Conservation (phyloP, 2,888 invertebrate species). For the Diaperis boleti region DNA sequence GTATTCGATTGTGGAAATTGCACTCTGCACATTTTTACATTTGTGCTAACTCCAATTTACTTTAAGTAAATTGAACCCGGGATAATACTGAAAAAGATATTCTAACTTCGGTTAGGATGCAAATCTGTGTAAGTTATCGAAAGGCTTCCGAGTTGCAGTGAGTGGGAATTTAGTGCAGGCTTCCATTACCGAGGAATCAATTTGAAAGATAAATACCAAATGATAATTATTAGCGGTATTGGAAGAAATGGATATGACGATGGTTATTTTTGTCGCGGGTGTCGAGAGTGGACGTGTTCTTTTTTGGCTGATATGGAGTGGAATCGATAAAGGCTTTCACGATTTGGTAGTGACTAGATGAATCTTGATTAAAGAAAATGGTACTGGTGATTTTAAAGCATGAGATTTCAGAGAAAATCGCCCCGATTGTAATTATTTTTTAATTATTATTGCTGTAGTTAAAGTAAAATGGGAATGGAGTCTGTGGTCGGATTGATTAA, state of each 20-base stretch:
- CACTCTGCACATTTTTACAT: neutral
- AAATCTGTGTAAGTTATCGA: neutral
- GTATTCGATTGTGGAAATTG: neutral
- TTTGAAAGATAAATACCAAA: constrained; percentile 22
- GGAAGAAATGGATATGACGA: neutral
- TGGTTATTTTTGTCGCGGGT: constrained; percentile 6
- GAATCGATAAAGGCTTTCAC: constrained; percentile 31
- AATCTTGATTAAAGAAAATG: constrained; percentile 30
- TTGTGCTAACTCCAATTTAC: neutral
- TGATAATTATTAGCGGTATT: constrained; percentile 19
- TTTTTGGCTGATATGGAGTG: neutral
- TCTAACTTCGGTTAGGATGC: neutral
- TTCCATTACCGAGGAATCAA: constrained; percentile 16
- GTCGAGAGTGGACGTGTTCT: constrained; percentile 11
- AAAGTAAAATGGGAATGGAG: constrained; percentile 7
- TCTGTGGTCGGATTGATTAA: constrained; percentile 18
- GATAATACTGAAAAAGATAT: neutral
- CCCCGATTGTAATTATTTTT: constrained; percentile 23
- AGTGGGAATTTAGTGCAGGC: neutral
- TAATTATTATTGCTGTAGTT: constrained; percentile 26
- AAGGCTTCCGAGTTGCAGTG: neutral
- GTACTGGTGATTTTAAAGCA: constrained; percentile 17
- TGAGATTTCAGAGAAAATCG: constrained; percentile 11
- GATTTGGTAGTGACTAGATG: constrained; percentile 21
- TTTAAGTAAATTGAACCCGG: neutral